Evolutionary conservation across 1,140 invertebrate genomes (phyloP).

Genomic region (Mylabris phalerata): DNA sequence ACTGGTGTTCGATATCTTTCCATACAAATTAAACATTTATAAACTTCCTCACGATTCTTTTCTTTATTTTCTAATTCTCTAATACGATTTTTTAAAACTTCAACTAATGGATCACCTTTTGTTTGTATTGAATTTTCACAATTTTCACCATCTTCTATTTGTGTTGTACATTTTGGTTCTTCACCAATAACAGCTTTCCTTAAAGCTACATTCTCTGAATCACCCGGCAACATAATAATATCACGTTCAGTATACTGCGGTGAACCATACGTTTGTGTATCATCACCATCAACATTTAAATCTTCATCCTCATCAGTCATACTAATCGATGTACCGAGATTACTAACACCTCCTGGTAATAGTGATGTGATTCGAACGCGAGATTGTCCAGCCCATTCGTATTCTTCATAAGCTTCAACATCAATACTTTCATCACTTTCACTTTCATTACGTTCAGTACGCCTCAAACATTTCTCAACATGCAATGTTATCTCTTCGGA

Average conservation of each 20-base stretch:
- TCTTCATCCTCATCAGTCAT: slow-evolving; percentile 43
- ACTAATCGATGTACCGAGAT: slow-evolving; percentile 50
- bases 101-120: slow-evolving; percentile 58
- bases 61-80: slow-evolving; percentile 56
- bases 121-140: slow-evolving; percentile 3
- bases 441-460: slow-evolving; percentile 48
- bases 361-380: slow-evolving; percentile 62
- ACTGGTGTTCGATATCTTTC: slow-evolving; percentile 81
- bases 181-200: slow-evolving; percentile 51
- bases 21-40: slow-evolving; percentile 84
- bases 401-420: slow-evolving; percentile 67
- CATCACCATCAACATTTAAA: slow-evolving; percentile 56
- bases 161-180: slow-evolving; percentile 21
- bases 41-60: slow-evolving; percentile 47
- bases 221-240: slow-evolving; percentile 53
- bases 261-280: slow-evolving; percentile 79
- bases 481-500: slow-evolving; percentile 69
- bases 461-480: slow-evolving; percentile 64
- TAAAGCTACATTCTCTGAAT: slow-evolving; percentile 49
- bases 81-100: slow-evolving; percentile 63
- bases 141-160: slow-evolving; percentile 8
- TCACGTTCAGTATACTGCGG: slow-evolving; percentile 75
- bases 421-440: slow-evolving; percentile 65
- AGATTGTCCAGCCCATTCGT: slow-evolving; percentile 75
- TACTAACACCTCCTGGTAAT: slow-evolving; percentile 62